Conservation (phyloP, 1,140 invertebrate genomes). For the Ceratitis capitata region DNA sequence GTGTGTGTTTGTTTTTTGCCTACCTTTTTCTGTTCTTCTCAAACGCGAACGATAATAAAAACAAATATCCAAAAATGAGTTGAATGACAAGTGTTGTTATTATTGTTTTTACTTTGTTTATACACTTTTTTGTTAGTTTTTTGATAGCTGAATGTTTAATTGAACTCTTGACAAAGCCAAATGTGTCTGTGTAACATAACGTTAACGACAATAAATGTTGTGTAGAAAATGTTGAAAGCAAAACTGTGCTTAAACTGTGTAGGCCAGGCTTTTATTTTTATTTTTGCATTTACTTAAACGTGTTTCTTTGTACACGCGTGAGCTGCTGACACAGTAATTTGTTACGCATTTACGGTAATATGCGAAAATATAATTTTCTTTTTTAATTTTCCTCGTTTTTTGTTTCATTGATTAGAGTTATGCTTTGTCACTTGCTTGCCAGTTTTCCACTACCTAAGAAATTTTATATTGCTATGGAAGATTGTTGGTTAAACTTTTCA, state of each 20-base stretch:
- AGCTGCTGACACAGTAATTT: no score
- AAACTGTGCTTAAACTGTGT: neutral
- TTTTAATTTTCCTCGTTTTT: neutral
- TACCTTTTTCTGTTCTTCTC: no score
- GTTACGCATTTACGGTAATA: no score
- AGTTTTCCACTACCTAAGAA: neutral
- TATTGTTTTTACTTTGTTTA: neutral
- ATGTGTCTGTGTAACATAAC: neutral
- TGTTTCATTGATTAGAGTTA: neutral
- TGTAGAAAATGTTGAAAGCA: neutral
- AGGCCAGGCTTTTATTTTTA: no score
- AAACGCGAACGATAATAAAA: neutral
- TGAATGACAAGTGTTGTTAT: neutral
- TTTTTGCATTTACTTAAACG: neutral
- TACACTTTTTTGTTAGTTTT: neutral
- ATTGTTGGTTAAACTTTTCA: neutral
- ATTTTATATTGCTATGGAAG: neutral
- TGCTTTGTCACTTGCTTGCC: neutral
- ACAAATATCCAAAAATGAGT: neutral
- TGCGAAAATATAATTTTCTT: no score
- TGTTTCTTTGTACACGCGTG: neutral
- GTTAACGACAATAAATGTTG: neutral
- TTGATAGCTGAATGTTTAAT: neutral
- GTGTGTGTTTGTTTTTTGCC: no score
- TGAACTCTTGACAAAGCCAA: neutral